Evolutionary conservation across 1,140 invertebrate genomes (phyloP).

Genomic region (Aphelinus certus): DNA sequence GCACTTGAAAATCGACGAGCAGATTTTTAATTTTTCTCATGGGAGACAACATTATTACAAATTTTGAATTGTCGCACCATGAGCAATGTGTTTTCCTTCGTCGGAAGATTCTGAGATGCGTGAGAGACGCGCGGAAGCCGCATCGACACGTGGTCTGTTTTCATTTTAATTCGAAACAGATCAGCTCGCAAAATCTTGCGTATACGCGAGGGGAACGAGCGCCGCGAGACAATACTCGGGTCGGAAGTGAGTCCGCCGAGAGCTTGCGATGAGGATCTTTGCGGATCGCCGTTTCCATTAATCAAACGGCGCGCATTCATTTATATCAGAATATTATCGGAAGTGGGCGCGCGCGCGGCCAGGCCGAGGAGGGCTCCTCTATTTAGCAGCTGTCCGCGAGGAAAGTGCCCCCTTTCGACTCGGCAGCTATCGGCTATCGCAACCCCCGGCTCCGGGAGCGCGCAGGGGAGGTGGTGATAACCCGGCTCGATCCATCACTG

Average conservation of each 20-base stretch:
- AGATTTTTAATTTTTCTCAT: too few species aligned
- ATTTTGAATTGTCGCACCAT: too few species aligned
- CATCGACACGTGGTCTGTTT: not conserved
- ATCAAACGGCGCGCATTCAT: constrained; percentile 38
- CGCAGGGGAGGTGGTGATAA: constrained; percentile 61
- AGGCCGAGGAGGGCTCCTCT: constrained; percentile 43
- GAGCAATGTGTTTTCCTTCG: too few species aligned
- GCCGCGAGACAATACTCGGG: constrained; percentile 9
- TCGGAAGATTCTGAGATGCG: too few species aligned
- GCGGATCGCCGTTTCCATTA: constrained; percentile 31
- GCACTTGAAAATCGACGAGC: too few species aligned
- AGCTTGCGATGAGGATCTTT: constrained; percentile 19
- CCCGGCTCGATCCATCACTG: constrained; percentile 65
- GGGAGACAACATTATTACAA: too few species aligned
- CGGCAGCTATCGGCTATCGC: too few species aligned
- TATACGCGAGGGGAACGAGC: constrained; percentile 1
- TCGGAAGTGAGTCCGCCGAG: constrained; percentile 11
- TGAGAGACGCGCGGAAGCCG: not conserved
- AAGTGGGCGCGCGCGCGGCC: not conserved
- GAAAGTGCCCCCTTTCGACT: constrained; percentile 46
- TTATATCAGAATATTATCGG: constrained; percentile 41
- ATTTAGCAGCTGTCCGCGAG: constrained; percentile 58
- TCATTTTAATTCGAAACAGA: constrained; percentile 28
- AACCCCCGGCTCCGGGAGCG: not conserved
- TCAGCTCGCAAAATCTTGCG: constrained; percentile 28